Evolutionary conservation across 2,113 vertebrate genomes (phyloP).

Genomic region (Pseudopipra pipra): DNA sequence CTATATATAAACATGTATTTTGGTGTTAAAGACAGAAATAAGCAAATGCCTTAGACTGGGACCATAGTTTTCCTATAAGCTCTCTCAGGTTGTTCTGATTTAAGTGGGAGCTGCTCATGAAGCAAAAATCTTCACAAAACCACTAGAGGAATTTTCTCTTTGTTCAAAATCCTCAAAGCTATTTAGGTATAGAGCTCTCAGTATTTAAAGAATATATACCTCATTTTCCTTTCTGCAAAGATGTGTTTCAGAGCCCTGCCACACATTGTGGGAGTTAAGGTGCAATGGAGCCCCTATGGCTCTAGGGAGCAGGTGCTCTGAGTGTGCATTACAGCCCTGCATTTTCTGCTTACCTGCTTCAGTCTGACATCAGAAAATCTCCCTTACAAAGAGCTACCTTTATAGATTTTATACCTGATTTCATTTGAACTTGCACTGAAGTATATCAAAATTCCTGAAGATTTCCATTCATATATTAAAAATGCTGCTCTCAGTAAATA

Average conservation of each 20-base stretch:
- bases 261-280: background rate
- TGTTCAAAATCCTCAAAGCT: background rate
- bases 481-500: background rate
- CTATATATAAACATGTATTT: background rate
- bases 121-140: background rate
- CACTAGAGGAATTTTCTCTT: background rate
- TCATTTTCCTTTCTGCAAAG: background rate
- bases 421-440: background rate
- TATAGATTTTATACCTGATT: background rate
- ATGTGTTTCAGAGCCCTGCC: background rate
- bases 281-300: rapidly evolving
- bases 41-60: background rate
- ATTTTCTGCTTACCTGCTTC: background rate
- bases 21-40: background rate
- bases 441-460: background rate
- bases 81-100: background rate
- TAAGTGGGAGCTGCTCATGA: background rate
- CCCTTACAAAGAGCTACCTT: background rate
- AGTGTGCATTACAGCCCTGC: background rate
- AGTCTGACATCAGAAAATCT: background rate
- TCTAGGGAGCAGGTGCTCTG: background rate
- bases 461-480: background rate
- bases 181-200: background rate
- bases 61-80: background rate
- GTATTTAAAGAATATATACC: background rate